Percentiles rank a stretch among this genome's conserved stretches.
Conservation (phyloP, 2,113 vertebrate species). For the Telmatochromis sp. region DNA sequence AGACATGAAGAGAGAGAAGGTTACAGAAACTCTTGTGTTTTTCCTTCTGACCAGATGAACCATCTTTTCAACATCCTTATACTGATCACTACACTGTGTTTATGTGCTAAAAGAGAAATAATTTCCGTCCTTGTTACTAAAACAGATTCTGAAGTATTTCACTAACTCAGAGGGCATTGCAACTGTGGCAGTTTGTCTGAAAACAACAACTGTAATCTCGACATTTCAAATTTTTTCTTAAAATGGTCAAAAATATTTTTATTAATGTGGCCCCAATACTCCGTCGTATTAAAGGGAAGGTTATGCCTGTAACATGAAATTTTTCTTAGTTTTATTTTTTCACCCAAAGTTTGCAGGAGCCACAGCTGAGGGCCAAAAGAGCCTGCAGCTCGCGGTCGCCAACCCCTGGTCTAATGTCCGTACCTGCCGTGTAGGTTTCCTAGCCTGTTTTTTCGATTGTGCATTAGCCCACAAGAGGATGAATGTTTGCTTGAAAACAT, state of each 20-base stretch:
- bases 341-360: neutral
- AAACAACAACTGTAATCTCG: neutral
- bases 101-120: neutral
- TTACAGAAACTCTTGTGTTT: neutral
- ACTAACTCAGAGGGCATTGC: neutral
- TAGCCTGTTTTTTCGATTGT: neutral
- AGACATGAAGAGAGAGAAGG: neutral
- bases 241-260: neutral
- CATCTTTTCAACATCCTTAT: neutral
- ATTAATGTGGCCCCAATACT: neutral
- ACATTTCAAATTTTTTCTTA: neutral
- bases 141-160: neutral
- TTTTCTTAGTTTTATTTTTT: neutral
- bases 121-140: accelerated
- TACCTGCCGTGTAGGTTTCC: neutral
- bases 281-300: neutral
- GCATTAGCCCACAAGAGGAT: neutral
- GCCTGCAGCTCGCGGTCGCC: neutral
- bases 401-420: neutral
- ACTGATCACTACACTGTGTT: neutral
- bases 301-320: neutral
- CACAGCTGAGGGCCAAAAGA: neutral
- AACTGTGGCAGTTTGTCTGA: neutral
- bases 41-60: neutral
- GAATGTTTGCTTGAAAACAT: neutral